Base-by-base conservation (phyloP, 2,797 vertebrate species). In the Acanthopagrus latus region DNA sequence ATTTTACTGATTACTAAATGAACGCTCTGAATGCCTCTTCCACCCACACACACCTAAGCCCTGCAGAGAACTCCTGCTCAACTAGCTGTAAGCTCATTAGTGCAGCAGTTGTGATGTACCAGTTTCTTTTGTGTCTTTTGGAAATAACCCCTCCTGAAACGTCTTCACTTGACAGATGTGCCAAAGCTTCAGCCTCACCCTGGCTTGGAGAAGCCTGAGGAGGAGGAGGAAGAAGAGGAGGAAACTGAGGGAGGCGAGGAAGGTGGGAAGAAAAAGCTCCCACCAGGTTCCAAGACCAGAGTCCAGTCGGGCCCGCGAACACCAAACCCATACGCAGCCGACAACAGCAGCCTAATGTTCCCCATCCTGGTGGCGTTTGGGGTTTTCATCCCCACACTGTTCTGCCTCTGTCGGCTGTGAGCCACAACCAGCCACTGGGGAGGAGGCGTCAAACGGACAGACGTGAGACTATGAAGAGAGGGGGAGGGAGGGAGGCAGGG, bases 261-360 rank as follows among this genome's bases (percentile, higher is more conserved):
- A 10, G 95, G 97, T 29, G 96, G 95, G 74, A 97, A 97, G 94
- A 97, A 94, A 89, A 95, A 95, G 76, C 86, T 95, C 83, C 94
- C 96, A n/a, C 74, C 96, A 57, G 87, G 94, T 83, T 95, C 95
- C 82, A 99, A 99, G 94, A 93, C 95, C 92, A 95, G 96, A 77
- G 97, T 99, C 90, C 97, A 97, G 87, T 99, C 98, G 0, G 98
- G 98, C 50, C 98, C 98, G 27, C 95, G 98, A 88, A 99, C 97
- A 57, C 98, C 98, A 60, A 99, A 99, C 92, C 98, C 98, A 1
- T 99, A 99, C 48, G 97, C 98, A 65, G 97, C 98, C 1, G 98
- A 99, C 96, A 99, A 99, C 96, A 99, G 98, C 97, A 99, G 98
- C 96, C 96, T 99, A 89, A 99, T 99, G 98, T 99, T 99, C 83